Base-by-base conservation (phyloP, 1,140 invertebrate genomes). In the Chionoecetes opilio region DNA sequence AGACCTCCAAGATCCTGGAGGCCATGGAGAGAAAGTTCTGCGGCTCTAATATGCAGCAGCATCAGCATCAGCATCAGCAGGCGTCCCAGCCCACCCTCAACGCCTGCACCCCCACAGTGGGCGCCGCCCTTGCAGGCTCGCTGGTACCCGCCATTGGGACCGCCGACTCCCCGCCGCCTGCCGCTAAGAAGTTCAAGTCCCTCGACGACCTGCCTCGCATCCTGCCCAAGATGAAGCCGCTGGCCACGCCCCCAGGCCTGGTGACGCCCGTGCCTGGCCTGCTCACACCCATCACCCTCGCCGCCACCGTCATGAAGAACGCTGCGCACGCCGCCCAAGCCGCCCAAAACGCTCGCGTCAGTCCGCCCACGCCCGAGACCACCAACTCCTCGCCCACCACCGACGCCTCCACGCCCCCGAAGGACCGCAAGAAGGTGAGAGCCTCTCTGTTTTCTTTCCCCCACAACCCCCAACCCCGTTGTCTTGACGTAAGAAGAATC, bases 21-120 rank as follows among this genome's bases (percentile, higher is more conserved):
- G 96, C 96, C 29, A 96, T 96, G 96, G 96, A 96, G 82, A 91
- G 95, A 32, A 96, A 96, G 87, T 96, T 96, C 35, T 95, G 94
- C 35, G 86, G 91, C 14, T 92, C 96, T 2, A 41, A 21, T 29
- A 34, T 95, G 14, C 95, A 90, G 88, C 82, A 93, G 92, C 34
- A 89, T 41, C 41, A 29, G 38, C 75, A 53, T 46, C 53, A 90
- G 46, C 35, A 41, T 31, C 86, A 90, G 41, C 26, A 84, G 84
- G 31, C 89, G 63, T 14, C 46, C 26, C 91, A 41, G 41, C 32
- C 84, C 26, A 0, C 87, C 26, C 37, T 31, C 87, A 87, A 35
- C 37, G 46, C 87, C 82, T 38, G 86, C 82, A 91, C 46, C 32
- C 53, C 85, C 53, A 63, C 90, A 6, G 63, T 91, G 32, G 88